Base-by-base conservation (phyloP, 2,113 vertebrate genomes). In the Bombycilla garrulus region DNA sequence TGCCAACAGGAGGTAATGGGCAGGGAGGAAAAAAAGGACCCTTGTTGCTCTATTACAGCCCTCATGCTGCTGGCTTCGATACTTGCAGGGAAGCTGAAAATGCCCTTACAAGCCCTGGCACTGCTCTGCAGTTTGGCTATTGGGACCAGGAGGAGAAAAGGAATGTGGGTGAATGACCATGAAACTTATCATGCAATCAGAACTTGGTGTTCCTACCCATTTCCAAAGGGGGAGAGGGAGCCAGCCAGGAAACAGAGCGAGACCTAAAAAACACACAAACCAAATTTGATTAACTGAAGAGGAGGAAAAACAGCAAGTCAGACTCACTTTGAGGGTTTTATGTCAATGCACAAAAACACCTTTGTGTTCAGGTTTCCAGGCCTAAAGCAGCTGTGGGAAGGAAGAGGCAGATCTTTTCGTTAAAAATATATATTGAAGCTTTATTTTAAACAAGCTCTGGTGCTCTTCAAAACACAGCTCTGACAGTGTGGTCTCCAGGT, bases 251-350 rank as follows among this genome's bases (percentile, higher is more conserved):
- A 91, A 74, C 53, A 80, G 64, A 81, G 47, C 0, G 1, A 89
- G 70, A 82, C 69, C 44, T 78, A 48, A 67, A 70, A 85, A 81
- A 16, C 23, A 79, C 42, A 88, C 24, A 72, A 90, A 83, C 57
- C 40, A 76, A 70, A 93, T 67, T 7, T 40, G 38, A 81, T 95
- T 93, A 93, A 76, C 40, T 53, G 40, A 80, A 69, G 42, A 82
- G 36, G 11, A 15, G 24, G 45, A 85, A 84, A 69, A 80, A 26
- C 45, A 76, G 33, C 50, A 67, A 82, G 48, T 67, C 85, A 72
- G 53, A 92, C 74, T 70, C 45, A 69, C 45, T 77, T 76, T 28
- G 28, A 40, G 31, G 25, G 8, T 61, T 92, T 90, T 69, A 72
- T 48, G 70, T 12, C 36, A 76, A 61, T 15, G 40, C 50, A 82